Base-by-base conservation (phyloP, 2,113 vertebrate species). In the Strix uralensis region DNA sequence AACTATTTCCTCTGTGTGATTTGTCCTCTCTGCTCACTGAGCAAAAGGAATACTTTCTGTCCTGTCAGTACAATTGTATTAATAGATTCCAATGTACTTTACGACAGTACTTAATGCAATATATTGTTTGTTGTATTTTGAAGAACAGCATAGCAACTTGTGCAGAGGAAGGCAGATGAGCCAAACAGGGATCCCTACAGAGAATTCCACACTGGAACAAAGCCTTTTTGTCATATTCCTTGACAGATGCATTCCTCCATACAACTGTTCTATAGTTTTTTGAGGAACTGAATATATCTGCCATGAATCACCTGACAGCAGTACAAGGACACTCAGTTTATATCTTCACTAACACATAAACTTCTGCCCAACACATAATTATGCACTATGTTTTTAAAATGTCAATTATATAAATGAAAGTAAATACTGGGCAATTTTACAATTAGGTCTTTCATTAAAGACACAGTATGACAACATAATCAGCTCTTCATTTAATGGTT, bases 351-450 rank as follows among this genome's bases (percentile, higher is more conserved):
- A 54, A 73, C 54, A 40, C 65, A 51, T 10, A 77, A 87, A 65
- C 62, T 27, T 84, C 44, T 95, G 51, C 51, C 59, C 49, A 21
- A 66, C 6, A 72, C 27, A 34, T 74, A 93, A 93, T 91, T 95
- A 92, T 79, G 73, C 9, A 14, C 5, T 66, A 5, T 51, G 54
- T 7, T 67, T 54, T 46, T 13, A 59, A 89, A 88, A 74, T 81
- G n/a, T 83, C 55, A 87, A 17, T 90, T 71, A 87, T 59, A 83
- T 36, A 82, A 94, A 90, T 70, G 92, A 96, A 95, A 87, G 93
- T 27, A 80, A 96, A 96, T 85, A 51, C 40, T 61, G 62, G 61
- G 29, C 54, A 92, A 96, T 98, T 97, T 95, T 92, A 67, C 62
- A 95, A 74, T 97, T 94, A 94, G 42, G 74, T 70, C 47, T 89